These are phyloP conservation scores for Tenrec ecaudatus DNA, from an alignment of 2,113 vertebrate species.

Conservation along the genomic window DNA sequence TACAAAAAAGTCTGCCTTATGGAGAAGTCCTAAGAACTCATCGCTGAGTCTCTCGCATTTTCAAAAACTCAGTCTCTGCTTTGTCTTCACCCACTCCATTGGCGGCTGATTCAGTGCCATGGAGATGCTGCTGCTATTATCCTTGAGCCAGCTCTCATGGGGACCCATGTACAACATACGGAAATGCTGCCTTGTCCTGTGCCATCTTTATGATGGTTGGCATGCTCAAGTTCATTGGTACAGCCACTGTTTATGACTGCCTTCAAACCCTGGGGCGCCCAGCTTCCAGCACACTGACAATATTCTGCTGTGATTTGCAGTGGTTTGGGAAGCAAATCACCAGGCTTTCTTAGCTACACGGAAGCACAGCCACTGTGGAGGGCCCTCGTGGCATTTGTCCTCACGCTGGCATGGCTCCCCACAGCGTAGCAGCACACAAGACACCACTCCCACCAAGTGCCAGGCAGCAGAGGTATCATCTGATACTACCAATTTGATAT, in stretches of 20 bases:
- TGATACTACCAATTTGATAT: background rate
- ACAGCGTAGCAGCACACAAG: background rate
- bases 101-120: background rate
- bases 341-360: too few species aligned
- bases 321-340: too few species aligned
- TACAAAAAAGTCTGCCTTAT: background rate
- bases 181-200: background rate
- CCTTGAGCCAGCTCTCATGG: background rate
- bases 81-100: background rate
- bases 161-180: background rate
- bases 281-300: too few species aligned
- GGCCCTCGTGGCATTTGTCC: background rate
- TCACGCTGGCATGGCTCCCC: background rate
- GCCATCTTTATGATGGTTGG: background rate
- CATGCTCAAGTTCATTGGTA: background rate
- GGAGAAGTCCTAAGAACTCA: slow-evolving; percentile 34
- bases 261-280: too few species aligned
- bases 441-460: background rate
- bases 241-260: background rate
- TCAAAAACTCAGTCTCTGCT: background rate
- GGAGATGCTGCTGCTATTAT: background rate
- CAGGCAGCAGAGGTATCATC: background rate
- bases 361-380: too few species aligned
- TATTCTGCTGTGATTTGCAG: too few species aligned
- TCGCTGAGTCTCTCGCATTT: background rate